Evolutionary conservation across 1,140 invertebrate species (phyloP).

Genomic region (Zaprionus gabonicus): DNA sequence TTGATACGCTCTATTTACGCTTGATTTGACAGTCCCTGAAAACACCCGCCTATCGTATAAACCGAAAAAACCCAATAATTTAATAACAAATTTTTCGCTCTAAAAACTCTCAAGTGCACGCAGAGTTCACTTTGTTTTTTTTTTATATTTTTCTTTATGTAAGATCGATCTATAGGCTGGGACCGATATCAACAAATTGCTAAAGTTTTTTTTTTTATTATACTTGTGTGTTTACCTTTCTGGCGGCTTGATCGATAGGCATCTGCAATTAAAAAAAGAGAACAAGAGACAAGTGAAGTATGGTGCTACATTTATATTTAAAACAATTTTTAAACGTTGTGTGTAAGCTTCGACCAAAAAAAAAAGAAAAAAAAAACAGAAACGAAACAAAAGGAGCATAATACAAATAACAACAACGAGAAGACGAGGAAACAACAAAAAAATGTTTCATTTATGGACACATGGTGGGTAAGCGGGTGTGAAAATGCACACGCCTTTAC

Average conservation of each 20-base stretch:
- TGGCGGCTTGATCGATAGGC: slow-evolving; percentile 89
- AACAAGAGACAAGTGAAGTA: slow-evolving; percentile 84
- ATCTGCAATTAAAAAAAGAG: slow-evolving; percentile 87
- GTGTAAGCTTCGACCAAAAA: slow-evolving; percentile 63
- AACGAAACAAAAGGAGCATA: slow-evolving; percentile 7
- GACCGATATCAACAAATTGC: slow-evolving; percentile 61
- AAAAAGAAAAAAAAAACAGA: slow-evolving; percentile 16
- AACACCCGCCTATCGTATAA: slow-evolving; percentile 32
- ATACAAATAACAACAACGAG: slow-evolving; percentile 28
- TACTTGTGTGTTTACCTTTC: slow-evolving; percentile 86
- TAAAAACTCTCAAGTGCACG: slow-evolving; percentile 83
- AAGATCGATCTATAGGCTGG: slow-evolving; percentile 30
- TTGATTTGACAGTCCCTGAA: slow-evolving; percentile 33
- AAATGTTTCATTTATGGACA: slow-evolving; percentile 52
- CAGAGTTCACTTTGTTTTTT: slow-evolving; percentile 26
- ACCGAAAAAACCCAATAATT: slow-evolving; percentile 58
- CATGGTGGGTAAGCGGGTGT: slow-evolving; percentile 71
- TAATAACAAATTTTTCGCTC: slow-evolving; percentile 81
- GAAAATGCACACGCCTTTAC: slow-evolving; percentile 74
- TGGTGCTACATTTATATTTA: slow-evolving; percentile 37
- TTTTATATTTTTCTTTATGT: slow-evolving; percentile 6
- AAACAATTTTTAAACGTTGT: slow-evolving; percentile 71
- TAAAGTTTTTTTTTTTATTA: slow-evolving; percentile 74
- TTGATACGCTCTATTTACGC: slow-evolving; percentile 68
- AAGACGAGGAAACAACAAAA: slow-evolving; percentile 23